Evolutionary conservation across 2,888 invertebrate species (phyloP), one percentile per base, ranked within the genome.

Genomic region (Linhomoeus sp.): DNA sequence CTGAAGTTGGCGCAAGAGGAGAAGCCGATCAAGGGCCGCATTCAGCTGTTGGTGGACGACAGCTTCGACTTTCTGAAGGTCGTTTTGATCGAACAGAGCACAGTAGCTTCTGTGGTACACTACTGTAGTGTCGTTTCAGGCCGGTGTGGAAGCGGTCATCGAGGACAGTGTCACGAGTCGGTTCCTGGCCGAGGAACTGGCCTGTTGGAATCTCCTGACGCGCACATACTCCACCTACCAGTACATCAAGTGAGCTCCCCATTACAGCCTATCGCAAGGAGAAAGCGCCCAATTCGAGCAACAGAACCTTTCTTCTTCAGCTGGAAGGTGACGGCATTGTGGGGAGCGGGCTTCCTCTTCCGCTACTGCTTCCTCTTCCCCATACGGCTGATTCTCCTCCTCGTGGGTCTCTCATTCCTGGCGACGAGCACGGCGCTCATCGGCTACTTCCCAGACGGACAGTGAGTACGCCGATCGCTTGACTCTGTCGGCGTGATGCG

Each of bases 81-180:
- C 9, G 29, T 46, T 40, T 14, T 15, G 7, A 7, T 38, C 19
- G n/a, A n/a, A n/a, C n/a, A n/a, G n/a, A n/a, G n/a, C n/a, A n/a
- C n/a, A n/a, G n/a, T n/a, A n/a, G n/a, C n/a, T n/a, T n/a, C n/a
- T n/a, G n/a, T n/a, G n/a, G n/a, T n/a, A n/a, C n/a, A n/a, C n/a
- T n/a, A n/a, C n/a, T n/a, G n/a, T n/a, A n/a, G n/a, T n/a, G n/a
- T n/a, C n/a, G n/a, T 77, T 87, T 35, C 84, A 83, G 71, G 80
- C 82, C 23, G 92, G 92, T 19, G 79, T 90, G 58, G 90, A 92
- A 64, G 81, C 92, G 29, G 92, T 97, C 55, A 90, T 94, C 47
- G 92, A 94, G 67, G 94, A 97, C 71, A 86, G 92, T 72, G 94
- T 97, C 46, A 97, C 94, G 1, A 86, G 87, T 20, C 77, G 94